Evolutionary conservation across 2,113 vertebrate species (phyloP).

Genomic region (Pristiophorus japonicus): DNA sequence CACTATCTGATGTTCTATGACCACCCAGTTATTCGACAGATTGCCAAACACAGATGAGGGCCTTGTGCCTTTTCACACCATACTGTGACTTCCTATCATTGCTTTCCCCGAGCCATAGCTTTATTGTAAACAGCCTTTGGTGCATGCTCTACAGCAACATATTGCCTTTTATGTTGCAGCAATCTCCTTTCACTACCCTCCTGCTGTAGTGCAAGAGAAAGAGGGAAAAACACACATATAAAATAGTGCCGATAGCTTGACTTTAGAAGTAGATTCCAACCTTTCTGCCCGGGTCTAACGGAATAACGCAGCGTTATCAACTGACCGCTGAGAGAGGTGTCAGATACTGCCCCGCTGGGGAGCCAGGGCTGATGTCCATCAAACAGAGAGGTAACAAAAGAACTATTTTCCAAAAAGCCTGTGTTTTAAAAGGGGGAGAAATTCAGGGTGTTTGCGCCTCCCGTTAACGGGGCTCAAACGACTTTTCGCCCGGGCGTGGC

Average conservation of each 20-base stretch:
- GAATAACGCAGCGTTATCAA: background rate
- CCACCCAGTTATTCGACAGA: background rate
- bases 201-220: background rate
- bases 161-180: background rate
- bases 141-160: background rate
- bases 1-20: background rate
- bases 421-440: background rate
- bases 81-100: background rate
- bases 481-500: too few species aligned
- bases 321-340: background rate
- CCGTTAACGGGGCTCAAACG: too few species aligned
- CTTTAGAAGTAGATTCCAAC: background rate
- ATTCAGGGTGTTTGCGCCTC: too few species aligned
- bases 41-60: background rate
- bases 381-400: conserved; percentile 16
- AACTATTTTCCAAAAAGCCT: background rate
- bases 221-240: background rate
- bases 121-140: background rate
- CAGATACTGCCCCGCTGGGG: background rate
- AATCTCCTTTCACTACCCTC: background rate
- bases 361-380: background rate
- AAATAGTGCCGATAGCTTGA: background rate
- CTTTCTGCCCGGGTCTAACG: background rate
- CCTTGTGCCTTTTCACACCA: background rate
- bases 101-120: background rate